A percentile compares a stretch with the other conserved stretches of the same genome.
Evolutionary conservation across 2,113 vertebrate genomes (phyloP).

Genomic region (Cariama cristata): DNA sequence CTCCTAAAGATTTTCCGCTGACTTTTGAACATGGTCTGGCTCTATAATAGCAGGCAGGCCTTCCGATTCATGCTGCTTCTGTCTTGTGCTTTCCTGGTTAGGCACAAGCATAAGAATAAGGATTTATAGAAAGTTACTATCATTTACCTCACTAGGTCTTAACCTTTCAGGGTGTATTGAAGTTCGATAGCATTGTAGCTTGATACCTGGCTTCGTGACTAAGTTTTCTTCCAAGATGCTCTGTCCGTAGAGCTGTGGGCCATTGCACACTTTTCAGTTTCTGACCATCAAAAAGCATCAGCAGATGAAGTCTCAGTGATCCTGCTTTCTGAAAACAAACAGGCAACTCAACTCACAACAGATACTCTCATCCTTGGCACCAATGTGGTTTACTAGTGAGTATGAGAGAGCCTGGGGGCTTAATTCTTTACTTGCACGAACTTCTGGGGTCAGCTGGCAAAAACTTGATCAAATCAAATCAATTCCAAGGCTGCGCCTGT

Average conservation of each 20-base stretch:
- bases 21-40: not conserved
- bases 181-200: not conserved
- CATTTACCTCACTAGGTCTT: not conserved
- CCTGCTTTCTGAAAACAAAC: not conserved
- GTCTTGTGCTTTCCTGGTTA: not conserved
- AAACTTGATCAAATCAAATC: constrained; percentile 71
- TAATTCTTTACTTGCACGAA: constrained; percentile 40
- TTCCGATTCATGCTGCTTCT: not conserved
- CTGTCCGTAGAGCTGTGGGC: not conserved
- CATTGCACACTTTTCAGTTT: not conserved
- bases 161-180: not conserved
- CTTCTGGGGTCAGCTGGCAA: constrained; percentile 67
- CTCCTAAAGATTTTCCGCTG: not conserved
- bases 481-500: constrained; percentile 55
- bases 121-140: not conserved
- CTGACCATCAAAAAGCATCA: not conserved
- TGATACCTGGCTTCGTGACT: not conserved
- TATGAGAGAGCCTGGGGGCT: not conserved
- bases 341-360: not conserved
- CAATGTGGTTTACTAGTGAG: not conserved
- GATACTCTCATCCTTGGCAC: not conserved
- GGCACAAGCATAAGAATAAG: not conserved
- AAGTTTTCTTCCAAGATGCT: not conserved
- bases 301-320: constrained; percentile 1
- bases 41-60: not conserved